phyloP scores from a whole-genome alignment of 2,888 invertebrate genomes.

The Idaea straminata region DNA sequence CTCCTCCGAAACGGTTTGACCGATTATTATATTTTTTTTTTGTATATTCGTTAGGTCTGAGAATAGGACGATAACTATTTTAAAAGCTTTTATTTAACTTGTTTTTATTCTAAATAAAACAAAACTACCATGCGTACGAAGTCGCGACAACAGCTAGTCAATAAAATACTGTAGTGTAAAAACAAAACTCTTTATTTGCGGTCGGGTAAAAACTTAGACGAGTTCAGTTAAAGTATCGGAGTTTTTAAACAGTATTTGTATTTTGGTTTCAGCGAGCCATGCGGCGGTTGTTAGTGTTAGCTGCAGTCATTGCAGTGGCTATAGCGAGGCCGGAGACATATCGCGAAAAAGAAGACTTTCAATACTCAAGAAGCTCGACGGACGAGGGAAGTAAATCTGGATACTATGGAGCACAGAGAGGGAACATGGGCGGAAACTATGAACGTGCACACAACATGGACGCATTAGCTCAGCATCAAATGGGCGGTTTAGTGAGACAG shows the following conservation, averaged over 20 bases:
- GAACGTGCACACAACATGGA: slow-evolving; percentile 77
- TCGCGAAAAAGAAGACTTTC: slow-evolving; percentile 73
- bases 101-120: no score
- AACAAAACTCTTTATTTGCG: neutral
- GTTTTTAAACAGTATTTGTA: neutral
- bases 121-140: no score
- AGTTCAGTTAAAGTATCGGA: neutral
- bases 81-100: no score
- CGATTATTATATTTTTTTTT: no score
- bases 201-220: neutral
- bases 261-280: slow-evolving; percentile 35
- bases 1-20: no score
- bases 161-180: neutral
- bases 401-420: slow-evolving; percentile 71
- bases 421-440: slow-evolving; percentile 77
- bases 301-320: slow-evolving; percentile 51
- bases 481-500: slow-evolving; percentile 65
- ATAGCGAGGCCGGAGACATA: slow-evolving; percentile 64
- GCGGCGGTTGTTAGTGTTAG: slow-evolving; percentile 54
- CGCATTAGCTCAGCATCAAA: slow-evolving; percentile 65
- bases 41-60: no score
- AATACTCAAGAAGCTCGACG: slow-evolving; percentile 71
- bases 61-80: no score
- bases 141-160: no score
- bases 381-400: slow-evolving; percentile 71